Conservation (phyloP, 2,113 vertebrate genomes). For the Hippocampus mohnikei region DNA sequence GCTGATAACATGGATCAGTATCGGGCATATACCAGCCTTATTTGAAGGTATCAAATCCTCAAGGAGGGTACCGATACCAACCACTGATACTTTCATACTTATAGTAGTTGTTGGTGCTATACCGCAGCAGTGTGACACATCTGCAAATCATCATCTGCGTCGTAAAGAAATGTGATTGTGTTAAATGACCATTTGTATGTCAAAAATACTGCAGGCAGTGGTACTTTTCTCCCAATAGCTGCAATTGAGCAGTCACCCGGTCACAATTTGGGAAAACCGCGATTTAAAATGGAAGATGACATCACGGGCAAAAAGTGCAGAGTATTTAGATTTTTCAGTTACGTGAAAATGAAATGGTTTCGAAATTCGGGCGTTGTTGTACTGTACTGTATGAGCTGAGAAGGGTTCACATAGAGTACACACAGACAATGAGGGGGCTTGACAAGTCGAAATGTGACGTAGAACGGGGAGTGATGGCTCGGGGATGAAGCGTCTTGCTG, state of each 20-base stretch:
- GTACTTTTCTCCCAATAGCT: too few relatives aligned
- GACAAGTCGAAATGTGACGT: background rate
- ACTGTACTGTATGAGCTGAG: background rate
- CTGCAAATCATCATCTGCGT: too few relatives aligned
- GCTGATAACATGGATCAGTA: too few relatives aligned
- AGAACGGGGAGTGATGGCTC: constrained; percentile 12
- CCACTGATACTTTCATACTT: too few relatives aligned
- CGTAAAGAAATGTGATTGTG: too few relatives aligned
- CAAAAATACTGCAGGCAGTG: too few relatives aligned
- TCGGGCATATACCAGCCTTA: too few relatives aligned
- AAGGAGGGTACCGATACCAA: too few relatives aligned
- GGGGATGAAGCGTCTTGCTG: constrained; percentile 13
- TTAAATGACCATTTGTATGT: too few relatives aligned
- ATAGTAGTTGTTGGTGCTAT: too few relatives aligned
- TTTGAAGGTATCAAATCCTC: too few relatives aligned
- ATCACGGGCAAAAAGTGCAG: background rate
- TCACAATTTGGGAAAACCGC: background rate
- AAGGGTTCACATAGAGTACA: constrained; percentile 5
- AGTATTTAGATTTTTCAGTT: background rate
- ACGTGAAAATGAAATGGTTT: background rate
- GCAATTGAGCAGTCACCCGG: background rate
- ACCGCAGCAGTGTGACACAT: too few relatives aligned
- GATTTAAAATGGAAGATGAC: background rate
- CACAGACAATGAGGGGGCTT: constrained; percentile 2
- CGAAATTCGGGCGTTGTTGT: background rate